Evolutionary conservation across 1,140 invertebrate genomes (phyloP).

Genomic region (Mya arenaria): DNA sequence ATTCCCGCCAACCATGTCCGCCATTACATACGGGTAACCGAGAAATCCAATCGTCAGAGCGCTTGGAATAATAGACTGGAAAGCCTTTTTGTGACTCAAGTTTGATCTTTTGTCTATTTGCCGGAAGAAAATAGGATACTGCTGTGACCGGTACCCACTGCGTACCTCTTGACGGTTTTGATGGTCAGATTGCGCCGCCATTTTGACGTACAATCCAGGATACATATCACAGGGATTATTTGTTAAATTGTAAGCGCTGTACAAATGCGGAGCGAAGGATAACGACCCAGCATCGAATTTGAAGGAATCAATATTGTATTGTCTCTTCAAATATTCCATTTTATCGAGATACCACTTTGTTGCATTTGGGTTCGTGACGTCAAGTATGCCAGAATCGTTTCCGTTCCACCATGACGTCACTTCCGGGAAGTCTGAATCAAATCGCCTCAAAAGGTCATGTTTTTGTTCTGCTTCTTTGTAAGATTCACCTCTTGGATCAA

Average conservation of each 20-base stretch:
- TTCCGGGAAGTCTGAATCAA: constrained; percentile 80
- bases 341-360: constrained; percentile 88
- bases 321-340: constrained; percentile 84
- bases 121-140: constrained; percentile 90
- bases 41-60: constrained; percentile 91
- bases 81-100: constrained; percentile 90
- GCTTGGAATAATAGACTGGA: constrained; percentile 92
- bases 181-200: constrained; percentile 83
- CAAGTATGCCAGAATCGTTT: constrained; percentile 79
- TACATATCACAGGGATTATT: constrained; percentile 72
- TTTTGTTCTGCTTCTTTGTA: constrained; percentile 77
- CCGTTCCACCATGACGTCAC: constrained; percentile 94
- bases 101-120: constrained; percentile 94
- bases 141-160: constrained; percentile 90
- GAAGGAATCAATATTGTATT: constrained; percentile 88
- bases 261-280: constrained; percentile 88
- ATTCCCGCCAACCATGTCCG: constrained; percentile 97
- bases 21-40: constrained; percentile 93
- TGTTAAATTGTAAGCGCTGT: constrained; percentile 34
- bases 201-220: constrained; percentile 67
- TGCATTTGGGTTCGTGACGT: constrained; percentile 74
- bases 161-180: constrained; percentile 88
- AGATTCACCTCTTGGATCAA: constrained; percentile 89
- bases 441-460: constrained; percentile 77
- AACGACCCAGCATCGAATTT: constrained; percentile 97